Conservation (phyloP, 2,113 vertebrate genomes). For the Phodopus roborovskii region DNA sequence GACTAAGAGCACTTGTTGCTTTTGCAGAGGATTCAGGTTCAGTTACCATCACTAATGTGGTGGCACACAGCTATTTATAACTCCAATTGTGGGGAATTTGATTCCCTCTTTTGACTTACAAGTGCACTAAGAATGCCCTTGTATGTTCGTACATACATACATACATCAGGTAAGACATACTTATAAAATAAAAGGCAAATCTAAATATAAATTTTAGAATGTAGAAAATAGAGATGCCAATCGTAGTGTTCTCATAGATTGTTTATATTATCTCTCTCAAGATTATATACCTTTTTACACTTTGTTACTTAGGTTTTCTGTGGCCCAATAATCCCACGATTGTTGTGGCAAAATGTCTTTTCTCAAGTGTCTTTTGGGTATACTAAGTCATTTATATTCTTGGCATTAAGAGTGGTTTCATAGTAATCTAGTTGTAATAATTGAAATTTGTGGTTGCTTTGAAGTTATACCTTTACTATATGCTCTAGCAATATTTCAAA, state of each 20-base stretch:
- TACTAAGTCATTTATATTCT: neutral
- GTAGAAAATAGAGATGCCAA: neutral
- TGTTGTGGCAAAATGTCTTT: neutral
- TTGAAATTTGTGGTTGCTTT: slow-evolving; percentile 35
- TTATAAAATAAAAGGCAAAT: neutral
- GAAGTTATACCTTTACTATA: neutral
- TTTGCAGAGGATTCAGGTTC: neutral
- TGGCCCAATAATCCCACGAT: neutral
- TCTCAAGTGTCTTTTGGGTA: slow-evolving; percentile 31
- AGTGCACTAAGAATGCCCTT: neutral
- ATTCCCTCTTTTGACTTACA: neutral
- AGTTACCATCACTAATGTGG: neutral
- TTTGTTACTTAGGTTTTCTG: neutral
- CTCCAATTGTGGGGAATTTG: neutral
- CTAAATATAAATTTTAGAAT: neutral
- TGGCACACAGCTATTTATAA: neutral
- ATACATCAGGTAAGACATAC: neutral
- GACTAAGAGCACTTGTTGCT: neutral
- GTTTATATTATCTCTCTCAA: neutral
- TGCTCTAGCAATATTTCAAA: neutral
- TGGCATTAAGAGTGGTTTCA: neutral
- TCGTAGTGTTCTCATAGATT: neutral
- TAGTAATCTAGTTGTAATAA: slow-evolving; percentile 5
- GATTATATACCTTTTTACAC: neutral
- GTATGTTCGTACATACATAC: neutral